Evolutionary conservation across 2,888 invertebrate species (phyloP).

Genomic region (Ornithoptera alexandrae): DNA sequence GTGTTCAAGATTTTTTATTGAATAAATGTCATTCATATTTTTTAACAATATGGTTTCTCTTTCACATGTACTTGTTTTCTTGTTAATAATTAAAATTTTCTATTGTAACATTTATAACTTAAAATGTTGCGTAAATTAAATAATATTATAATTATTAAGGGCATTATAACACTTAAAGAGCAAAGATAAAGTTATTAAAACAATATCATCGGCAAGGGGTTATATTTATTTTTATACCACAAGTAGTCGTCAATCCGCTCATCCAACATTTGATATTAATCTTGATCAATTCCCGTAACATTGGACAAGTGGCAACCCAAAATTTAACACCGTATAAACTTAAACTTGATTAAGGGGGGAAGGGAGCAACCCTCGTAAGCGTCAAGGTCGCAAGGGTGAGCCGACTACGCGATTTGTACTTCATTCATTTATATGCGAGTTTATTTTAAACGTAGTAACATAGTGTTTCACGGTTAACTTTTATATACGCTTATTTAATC

Average conservation of each 20-base stretch:
- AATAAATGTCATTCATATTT: too few species aligned
- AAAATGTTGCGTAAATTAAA: not conserved
- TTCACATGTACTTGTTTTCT: too few species aligned
- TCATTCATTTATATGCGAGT: constrained; percentile 45
- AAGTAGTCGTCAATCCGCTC: constrained; percentile 14
- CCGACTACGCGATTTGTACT: constrained; percentile 39
- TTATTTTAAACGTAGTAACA: constrained; percentile 24
- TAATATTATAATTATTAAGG: not conserved
- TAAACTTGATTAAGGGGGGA: constrained; percentile 32
- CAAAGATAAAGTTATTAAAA: not conserved
- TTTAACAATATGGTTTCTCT: too few species aligned
- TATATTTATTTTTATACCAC: constrained; percentile 10
- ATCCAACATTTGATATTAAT: constrained; percentile 23
- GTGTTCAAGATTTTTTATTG: too few species aligned
- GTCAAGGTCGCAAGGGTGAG: constrained; percentile 65
- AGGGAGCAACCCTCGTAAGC: constrained; percentile 58
- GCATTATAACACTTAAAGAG: not conserved
- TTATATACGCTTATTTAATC: constrained; percentile 1
- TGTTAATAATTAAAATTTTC: too few species aligned
- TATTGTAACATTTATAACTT: not conserved
- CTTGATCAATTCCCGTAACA: constrained; percentile 25
- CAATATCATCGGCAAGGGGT: not conserved
- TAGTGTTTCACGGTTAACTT: constrained; percentile 15
- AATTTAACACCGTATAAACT: constrained; percentile 28
- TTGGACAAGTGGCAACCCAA: constrained; percentile 29